Conservation (phyloP, 2,888 invertebrate genomes). For the Chloromyia formosa region DNA sequence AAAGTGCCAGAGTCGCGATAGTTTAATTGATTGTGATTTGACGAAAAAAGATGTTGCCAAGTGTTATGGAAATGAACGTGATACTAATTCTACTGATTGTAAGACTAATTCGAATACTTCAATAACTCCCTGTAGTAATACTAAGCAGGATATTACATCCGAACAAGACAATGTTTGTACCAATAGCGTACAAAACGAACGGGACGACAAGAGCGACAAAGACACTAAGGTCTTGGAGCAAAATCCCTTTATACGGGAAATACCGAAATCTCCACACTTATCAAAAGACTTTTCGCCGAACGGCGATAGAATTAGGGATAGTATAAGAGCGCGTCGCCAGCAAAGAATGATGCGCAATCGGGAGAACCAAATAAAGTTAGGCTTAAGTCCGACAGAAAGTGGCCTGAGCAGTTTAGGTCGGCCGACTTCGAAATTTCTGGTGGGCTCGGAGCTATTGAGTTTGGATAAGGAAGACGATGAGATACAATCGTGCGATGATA, state of each 20-base stretch:
- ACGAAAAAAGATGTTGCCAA: constrained; percentile 35
- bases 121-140: not conserved
- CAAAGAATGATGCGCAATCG: constrained; percentile 53
- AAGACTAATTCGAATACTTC: constrained; percentile 12
- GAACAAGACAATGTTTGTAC: not conserved
- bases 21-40: constrained; percentile 54
- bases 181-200: constrained; percentile 48
- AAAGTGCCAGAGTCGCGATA: constrained; percentile 59
- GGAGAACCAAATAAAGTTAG: constrained; percentile 49
- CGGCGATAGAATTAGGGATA: constrained; percentile 62
- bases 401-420: not conserved
- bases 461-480: constrained; percentile 43
- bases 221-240: constrained; percentile 33
- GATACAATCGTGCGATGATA: constrained; percentile 41
- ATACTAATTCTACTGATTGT: constrained; percentile 35
- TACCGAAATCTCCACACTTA: constrained; percentile 63
- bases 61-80: constrained; percentile 29
- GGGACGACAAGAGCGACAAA: constrained; percentile 20
- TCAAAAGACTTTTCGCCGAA: constrained; percentile 64
- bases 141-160: not conserved
- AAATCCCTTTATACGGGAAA: constrained; percentile 53
- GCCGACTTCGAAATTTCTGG: constrained; percentile 20
- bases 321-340: constrained; percentile 61
- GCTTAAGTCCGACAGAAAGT: constrained; percentile 30
- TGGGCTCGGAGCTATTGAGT: constrained; percentile 32